Base-by-base conservation (phyloP, 2,888 invertebrate genomes). In the Muscina levida region DNA sequence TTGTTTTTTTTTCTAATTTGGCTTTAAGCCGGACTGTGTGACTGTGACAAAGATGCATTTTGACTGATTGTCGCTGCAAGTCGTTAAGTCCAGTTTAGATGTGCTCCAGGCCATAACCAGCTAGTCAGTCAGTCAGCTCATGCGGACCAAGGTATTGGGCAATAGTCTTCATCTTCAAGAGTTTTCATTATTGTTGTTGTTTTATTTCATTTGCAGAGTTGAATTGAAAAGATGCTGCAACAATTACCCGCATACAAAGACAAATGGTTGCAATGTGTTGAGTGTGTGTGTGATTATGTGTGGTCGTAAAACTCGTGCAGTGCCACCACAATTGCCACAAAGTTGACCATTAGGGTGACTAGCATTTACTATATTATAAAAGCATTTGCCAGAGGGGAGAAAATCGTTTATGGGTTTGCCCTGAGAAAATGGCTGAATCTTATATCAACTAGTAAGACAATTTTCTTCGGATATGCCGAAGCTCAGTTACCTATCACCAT, bases 51-150 rank as follows among this genome's bases (percentile, higher is more conserved):
- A 73, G 73, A 77, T 79, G 71, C 31, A 57, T 59, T 77, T 77
- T 79, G 82, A 74, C 68, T 79, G 77, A 77, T 82, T 77, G 72
- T 79, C 68, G 46, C 72, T 70, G 51, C 57, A 13, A 73, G 59
- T 70, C 48, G 68, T 76, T 59, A 66, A 19, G 57, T 73, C 72
- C 66, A 73, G 48, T 77, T 71, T 37, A 53, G 71, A 77, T 26
- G 44, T 42, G 71, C 72, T 76, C 1, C 65, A 77, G 76, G 65
- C 59, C 66, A 72, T 65, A 66, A 46, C 51, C 48, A 65, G 67
- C 39, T 46, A 59, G 26, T 57, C 72, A 59, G 51, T 13, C 17
- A 66, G 26, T 24, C 56, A 44, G 19, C 53, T 22, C 53, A 17
- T 26, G 31, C 17, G 31, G 26, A 44, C 79, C 22, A 37, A 67